Base-by-base conservation (phyloP, 1,140 invertebrate species). In the Drosophila bocki region DNA sequence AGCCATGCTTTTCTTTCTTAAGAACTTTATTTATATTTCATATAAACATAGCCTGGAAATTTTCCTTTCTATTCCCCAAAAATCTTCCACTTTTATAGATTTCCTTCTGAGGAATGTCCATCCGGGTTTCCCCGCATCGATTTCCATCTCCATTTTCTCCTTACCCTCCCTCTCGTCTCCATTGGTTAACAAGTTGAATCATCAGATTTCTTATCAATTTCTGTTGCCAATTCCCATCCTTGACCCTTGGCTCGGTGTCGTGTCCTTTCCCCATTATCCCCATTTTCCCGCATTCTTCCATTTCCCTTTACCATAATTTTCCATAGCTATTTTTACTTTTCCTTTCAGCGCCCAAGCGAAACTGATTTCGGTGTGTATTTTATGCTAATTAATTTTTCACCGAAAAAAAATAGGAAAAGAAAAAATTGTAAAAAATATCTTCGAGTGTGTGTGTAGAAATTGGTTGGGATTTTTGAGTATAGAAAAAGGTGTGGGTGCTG, bases 381-480 rank as follows among this genome's bases (percentile, higher is more conserved):
- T 79, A 79, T 79, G 76, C 57, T 68, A 80, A 80, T 80, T 80
- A 79, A 79, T 80, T 79, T 80, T 74, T 65, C 35, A 58, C 63
- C 47, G 33, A 57, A 53, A 42, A 42, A 45, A 56, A 47, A 22
- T 2, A 11, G 11, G 2, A 22, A 22, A 22, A 6, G 19, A 9
- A 11, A 50, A 42, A 59, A 51, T 13, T 12, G 12, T 2, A 22
- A 12, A 4, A 29, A 54, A 67, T 32, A 47, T 48, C 11, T 3
- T 22, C 22, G 15, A 48, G 48, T 32, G n/a, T 32, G 45, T 32
- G 7, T 17, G 11, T 12, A 12, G 13, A 33, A 68, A 33, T 48
- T 56, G 26, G 8, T 39, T 22, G 11, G 41, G 17, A 17, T 32
- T 12, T 53, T 7, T 1, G 15, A 3, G n/a, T 29, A 22, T 15